Evolutionary conservation across 2,888 invertebrate species (phyloP), one percentile per base, ranked within the genome.

Genomic region (Aplocera efformata): DNA sequence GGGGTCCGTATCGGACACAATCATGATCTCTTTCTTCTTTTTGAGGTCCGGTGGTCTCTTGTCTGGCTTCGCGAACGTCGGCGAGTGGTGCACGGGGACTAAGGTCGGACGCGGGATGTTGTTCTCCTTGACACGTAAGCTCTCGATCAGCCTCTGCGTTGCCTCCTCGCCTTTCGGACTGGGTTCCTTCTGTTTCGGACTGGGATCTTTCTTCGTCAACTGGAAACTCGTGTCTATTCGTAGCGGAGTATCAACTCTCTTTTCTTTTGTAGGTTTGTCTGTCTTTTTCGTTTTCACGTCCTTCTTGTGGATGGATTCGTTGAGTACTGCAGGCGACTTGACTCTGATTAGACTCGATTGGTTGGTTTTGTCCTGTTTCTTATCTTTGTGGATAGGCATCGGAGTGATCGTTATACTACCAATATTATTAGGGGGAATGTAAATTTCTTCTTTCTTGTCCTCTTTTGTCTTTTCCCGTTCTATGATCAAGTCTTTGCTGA

Each of bases 401-500:
- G 89, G 79, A 0, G 88, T 88, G 33, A 89, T 89, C 0, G 88
- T 89, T 44, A 88, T 80, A 48, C 84, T 80, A 59, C 88, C 85
- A 24, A 85, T 80, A 42, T 67, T 84, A 48, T 80, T 85, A 0
- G 79, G 73, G 7, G 83, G 81, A 58, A 80, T 67, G 60, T 83
- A 82, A 10, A 69, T 35, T 6, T 85, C 85, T 37, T 79, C 76
- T 61, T 78, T 79, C 27, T 58, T 67, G 6, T 67, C 64, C 0
- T 47, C 52, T 27, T 77, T 74, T 51, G n/a, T 22, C 22, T 63
- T 69, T 8, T 72, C 72, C 48, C 74, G 76, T 32, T 85, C 85
- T 3, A 76, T 64, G 0, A 68, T 57, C 0, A 79, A 47, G 35
- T 82, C 82, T 53, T 83, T 84, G 53, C 59, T 67, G 1, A 79